Evolutionary conservation across 37 sponge, comb jelly and placozoan genomes (phyloP).

Genomic region (Aplysina aerophoba): DNA sequence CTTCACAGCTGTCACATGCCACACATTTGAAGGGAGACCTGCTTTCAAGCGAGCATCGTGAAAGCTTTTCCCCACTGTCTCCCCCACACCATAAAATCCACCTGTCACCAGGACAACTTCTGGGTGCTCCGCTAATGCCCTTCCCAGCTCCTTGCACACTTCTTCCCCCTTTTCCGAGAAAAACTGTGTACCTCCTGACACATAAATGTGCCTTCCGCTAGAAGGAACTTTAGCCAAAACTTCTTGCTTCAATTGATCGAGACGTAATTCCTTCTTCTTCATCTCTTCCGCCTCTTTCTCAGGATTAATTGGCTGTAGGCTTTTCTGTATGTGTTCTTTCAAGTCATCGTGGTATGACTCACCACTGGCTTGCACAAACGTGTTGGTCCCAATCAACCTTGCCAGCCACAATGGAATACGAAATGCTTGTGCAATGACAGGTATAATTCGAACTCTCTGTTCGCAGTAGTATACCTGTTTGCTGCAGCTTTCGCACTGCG

Average conservation of each 20-base stretch:
- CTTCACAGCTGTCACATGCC: conserved; percentile 65
- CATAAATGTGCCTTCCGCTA: conserved; percentile 63
- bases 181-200: conserved; percentile 77
- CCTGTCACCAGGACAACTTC: conserved; percentile 74
- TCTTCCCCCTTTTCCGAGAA: conserved; percentile 57
- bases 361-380: conserved; percentile 54
- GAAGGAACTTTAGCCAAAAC: conserved; percentile 43
- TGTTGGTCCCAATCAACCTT: conserved; percentile 75
- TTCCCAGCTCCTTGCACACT: conserved; percentile 73
- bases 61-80: conserved; percentile 67
- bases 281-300: conserved; percentile 36
- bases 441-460: conserved; percentile 78
- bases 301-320: conserved; percentile 44
- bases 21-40: conserved; percentile 46
- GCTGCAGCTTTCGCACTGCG: conserved; percentile 40
- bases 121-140: conserved; percentile 51
- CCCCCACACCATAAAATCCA: conserved; percentile 88
- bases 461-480: conserved; percentile 86
- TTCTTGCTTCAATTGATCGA: conserved; percentile 37
- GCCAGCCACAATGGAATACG: conserved; percentile 76
- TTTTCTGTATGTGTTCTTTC: conserved; percentile 40
- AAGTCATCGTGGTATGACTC: conserved; percentile 34
- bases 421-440: conserved; percentile 55
- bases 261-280: conserved; percentile 32
- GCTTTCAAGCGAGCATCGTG: conserved; percentile 46